Percentiles rank a stretch among this genome's conserved stretches.
Evolutionary conservation across 2,797 vertebrate genomes (phyloP).

Genomic region (Linurgus olivaceus): DNA sequence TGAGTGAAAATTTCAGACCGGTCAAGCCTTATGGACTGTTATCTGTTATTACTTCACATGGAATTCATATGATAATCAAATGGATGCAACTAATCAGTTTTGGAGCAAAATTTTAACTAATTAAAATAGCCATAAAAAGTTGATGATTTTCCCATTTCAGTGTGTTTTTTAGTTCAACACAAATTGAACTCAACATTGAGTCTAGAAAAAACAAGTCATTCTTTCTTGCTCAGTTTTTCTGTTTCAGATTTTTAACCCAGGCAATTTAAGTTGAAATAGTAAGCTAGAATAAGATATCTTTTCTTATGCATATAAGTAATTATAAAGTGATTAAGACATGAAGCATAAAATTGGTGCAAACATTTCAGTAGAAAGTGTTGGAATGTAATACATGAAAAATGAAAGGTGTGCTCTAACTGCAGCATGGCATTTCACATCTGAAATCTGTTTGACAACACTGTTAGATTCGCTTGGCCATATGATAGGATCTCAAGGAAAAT

Average conservation of each 20-base stretch:
- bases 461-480: neutral
- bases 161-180: neutral
- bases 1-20: neutral
- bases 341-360: neutral
- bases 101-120: neutral
- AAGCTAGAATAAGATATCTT: neutral
- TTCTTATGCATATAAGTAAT: neutral
- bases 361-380: neutral
- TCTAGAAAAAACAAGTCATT: neutral
- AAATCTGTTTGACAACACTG: neutral
- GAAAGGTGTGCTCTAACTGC: neutral
- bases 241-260: neutral
- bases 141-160: neutral
- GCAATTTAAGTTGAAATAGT: neutral
- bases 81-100: neutral
- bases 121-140: neutral
- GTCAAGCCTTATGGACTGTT: neutral
- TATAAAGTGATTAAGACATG: neutral
- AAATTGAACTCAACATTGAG: neutral
- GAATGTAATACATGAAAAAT: neutral
- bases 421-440: neutral
- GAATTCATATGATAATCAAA: neutral
- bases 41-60: neutral
- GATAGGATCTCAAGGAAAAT: neutral
- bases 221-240: neutral